These are phyloP conservation scores for Phocoena phocoena DNA, from an alignment of 2,113 vertebrate species.

Conservation along the genomic window DNA sequence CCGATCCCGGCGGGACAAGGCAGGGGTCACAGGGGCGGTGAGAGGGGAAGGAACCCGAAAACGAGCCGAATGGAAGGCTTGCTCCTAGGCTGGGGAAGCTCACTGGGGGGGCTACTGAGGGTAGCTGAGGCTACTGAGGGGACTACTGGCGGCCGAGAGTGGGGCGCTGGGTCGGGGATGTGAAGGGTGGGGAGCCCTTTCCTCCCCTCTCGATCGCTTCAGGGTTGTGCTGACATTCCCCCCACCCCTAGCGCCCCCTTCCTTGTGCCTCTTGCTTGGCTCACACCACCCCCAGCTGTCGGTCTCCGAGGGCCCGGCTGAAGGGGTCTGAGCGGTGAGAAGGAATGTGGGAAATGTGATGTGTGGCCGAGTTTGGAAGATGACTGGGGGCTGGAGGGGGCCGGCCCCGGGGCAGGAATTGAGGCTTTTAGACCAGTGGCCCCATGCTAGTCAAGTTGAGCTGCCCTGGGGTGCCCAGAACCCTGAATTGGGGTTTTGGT, in stretches of 20 bases:
- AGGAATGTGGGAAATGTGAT: constrained; percentile 61
- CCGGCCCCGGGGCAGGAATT: not conserved
- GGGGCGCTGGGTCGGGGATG: not conserved
- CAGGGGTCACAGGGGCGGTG: not conserved
- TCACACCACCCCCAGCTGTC: constrained; percentile 52
- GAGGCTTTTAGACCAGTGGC: not conserved
- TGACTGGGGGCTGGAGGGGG: not conserved
- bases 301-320: not conserved
- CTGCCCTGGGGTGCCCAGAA: not conserved
- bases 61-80: not conserved
- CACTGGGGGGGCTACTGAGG: not conserved
- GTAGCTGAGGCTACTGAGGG: not conserved
- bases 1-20: too few relatives aligned
- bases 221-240: not conserved
- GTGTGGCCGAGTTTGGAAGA: constrained; percentile 47
- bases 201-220: not conserved
- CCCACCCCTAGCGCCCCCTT: not conserved
- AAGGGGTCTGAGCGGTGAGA: constrained; percentile 45
- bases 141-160: not conserved
- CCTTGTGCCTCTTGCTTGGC: constrained; percentile 24
- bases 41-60: not conserved
- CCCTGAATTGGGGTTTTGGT: constrained; percentile 9
- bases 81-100: too few relatives aligned
- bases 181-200: not conserved
- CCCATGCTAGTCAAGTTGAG: not conserved